phyloP scores from a whole-genome alignment of 2,113 vertebrate species.

The Nothocercus julius region DNA sequence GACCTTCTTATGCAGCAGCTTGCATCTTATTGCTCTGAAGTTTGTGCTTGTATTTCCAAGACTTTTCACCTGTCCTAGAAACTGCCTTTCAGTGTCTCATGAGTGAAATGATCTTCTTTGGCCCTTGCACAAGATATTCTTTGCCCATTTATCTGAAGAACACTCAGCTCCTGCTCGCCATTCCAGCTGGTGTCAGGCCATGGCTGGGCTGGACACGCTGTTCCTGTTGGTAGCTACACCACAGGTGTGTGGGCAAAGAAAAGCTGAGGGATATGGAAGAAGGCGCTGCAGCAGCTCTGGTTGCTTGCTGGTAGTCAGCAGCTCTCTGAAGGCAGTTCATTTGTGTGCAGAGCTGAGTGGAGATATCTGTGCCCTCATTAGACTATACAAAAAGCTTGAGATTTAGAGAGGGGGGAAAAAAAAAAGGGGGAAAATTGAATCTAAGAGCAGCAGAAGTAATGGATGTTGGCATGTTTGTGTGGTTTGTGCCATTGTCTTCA shows the following conservation, averaged over 20 bases:
- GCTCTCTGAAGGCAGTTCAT: neutral
- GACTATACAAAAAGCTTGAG: neutral
- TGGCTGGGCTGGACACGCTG: rapidly evolving
- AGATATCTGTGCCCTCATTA: neutral
- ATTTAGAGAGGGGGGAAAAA: neutral
- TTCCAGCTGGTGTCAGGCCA: neutral
- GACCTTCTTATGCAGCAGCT: neutral
- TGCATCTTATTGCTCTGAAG: neutral
- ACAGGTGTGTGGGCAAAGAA: rapidly evolving
- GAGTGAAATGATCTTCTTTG: neutral
- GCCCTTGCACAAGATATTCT: neutral
- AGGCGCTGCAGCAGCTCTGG: neutral
- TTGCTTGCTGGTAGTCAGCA: neutral
- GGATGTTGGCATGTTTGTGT: neutral
- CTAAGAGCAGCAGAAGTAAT: neutral
- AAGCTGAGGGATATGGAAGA: rapidly evolving
- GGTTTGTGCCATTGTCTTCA: neutral
- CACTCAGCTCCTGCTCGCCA: neutral
- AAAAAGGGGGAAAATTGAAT: too few relatives aligned
- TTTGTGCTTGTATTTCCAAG: neutral
- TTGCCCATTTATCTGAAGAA: neutral
- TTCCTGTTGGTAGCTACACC: rapidly evolving
- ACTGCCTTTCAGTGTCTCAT: neutral
- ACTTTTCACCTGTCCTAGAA: neutral
- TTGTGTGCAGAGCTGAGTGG: neutral